These are phyloP conservation scores for Gandaritis pyraliata DNA, from an alignment of 2,888 invertebrate genomes.

Conservation along the genomic window DNA sequence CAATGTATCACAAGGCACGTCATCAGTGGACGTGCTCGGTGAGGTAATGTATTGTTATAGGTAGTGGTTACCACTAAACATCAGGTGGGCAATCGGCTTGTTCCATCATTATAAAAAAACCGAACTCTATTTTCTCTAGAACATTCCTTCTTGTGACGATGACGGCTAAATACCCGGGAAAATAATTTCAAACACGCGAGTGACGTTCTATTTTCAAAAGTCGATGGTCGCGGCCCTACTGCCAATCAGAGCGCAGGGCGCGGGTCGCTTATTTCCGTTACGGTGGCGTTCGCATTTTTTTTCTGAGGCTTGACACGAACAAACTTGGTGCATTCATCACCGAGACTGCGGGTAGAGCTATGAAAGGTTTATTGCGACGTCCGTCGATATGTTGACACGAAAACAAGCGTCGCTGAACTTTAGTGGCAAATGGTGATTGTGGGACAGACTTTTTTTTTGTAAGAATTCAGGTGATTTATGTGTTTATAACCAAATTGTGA, in stretches of 20 bases:
- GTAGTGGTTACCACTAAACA: too few relatives aligned
- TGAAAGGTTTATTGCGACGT: slow-evolving; percentile 36
- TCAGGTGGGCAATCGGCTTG: too few relatives aligned
- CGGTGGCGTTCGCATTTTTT: slow-evolving; percentile 64
- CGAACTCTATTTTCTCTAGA: not conserved
- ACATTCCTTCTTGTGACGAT: not conserved
- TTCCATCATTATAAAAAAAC: too few relatives aligned
- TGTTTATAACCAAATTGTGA: too few relatives aligned
- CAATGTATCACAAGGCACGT: too few relatives aligned
- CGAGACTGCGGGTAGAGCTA: slow-evolving; percentile 50
- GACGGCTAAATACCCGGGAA: slow-evolving; percentile 12
- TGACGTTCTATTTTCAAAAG: slow-evolving; percentile 39
- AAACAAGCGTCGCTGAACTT: not conserved
- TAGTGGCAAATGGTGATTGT: not conserved
- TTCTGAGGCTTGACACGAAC: slow-evolving; percentile 69
- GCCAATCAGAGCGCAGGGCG: slow-evolving; percentile 71
- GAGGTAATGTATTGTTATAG: too few relatives aligned
- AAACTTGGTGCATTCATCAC: slow-evolving; percentile 79
- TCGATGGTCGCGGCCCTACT: slow-evolving; percentile 50
- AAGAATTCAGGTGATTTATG: not conserved
- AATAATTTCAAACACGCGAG: slow-evolving; percentile 28
- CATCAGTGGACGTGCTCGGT: too few relatives aligned
- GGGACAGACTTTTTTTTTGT: not conserved
- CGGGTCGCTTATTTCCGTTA: slow-evolving; percentile 68
- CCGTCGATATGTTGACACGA: slow-evolving; percentile 13